These are phyloP conservation scores for Ictalurus punctatus DNA, from an alignment of 2,113 vertebrate genomes.

Conservation along the genomic window DNA sequence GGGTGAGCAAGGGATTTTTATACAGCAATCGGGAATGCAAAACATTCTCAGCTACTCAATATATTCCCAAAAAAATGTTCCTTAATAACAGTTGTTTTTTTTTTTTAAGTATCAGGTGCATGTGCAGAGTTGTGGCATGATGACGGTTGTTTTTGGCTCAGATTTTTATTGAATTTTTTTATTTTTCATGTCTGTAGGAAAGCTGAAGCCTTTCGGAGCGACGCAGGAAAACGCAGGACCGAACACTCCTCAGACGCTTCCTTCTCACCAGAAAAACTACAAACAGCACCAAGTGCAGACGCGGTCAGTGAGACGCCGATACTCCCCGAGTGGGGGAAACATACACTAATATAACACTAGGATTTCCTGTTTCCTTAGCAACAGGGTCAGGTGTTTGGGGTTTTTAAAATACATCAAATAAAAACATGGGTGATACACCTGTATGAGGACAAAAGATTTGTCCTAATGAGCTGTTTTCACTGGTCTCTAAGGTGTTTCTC, in stretches of 20 bases:
- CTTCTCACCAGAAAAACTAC: conserved; percentile 75
- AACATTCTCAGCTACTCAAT: not conserved
- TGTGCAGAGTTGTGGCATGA: not conserved
- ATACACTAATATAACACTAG: not conserved
- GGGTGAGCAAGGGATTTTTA: conserved; percentile 67
- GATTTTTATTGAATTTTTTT: not conserved
- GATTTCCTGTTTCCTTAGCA: not conserved
- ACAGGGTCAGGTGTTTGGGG: not conserved
- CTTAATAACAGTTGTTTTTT: not conserved
- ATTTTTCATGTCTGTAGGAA: conserved; percentile 71
- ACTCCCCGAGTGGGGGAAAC: too few species aligned
- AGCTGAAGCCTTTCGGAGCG: conserved; percentile 84
- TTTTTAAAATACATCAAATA: not conserved
- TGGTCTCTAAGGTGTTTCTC: not conserved
- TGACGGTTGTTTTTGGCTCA: not conserved
- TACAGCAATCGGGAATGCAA: not conserved
- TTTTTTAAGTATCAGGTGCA: not conserved
- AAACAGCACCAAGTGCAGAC: conserved; percentile 84
- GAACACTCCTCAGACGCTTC: conserved; percentile 61
- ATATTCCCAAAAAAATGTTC: not conserved
- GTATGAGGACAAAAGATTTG: not conserved
- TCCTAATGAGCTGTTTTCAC: not conserved
- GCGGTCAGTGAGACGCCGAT: conserved; percentile 67
- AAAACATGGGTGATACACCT: not conserved
- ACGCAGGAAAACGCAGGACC: conserved; percentile 71